Base-by-base conservation (phyloP, 2,888 invertebrate species). In the Hydrotaea cyrtoneurina region DNA sequence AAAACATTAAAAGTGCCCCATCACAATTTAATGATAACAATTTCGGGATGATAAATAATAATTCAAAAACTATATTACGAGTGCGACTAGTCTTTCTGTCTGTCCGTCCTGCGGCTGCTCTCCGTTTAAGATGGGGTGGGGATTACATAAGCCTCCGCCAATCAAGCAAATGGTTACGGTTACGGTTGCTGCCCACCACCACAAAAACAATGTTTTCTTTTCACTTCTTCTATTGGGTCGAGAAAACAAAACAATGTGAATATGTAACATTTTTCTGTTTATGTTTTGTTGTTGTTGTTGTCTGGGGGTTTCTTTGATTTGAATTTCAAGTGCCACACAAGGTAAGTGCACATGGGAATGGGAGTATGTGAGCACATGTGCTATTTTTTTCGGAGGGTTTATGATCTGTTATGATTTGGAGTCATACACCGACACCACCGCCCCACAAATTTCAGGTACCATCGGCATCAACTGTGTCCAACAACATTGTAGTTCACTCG, bases 21-120 rank as follows among this genome's bases (percentile, higher is more conserved):
- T 69, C 21, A 46, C 21, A 69, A 46, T 69, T 19, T 69, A 69
- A 69, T 69, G 69, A 69, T 69, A 39, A 69, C 21, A 43, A 69
- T 69, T 59, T 69, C 43, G 69, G 69, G 43, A 69, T 69, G 23
- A 69, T 69, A 69, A 69, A 69, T 69, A 46, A 46, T 69, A 69
- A 69, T 7, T 21, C 46, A 69, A 69, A 69, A 69, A 69, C 46
- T 69, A 46, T 69, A 69, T 69, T 69, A 69, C 69, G 46, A 69
- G 21, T 36, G 11, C 15, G 43, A 13, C 21, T 46, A 62, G 39
- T 39, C 39, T 46, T 13, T 46, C 21, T 46, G 19, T 2, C 36
- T 17, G 36, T 36, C 10, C 15, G 31, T 31, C 31, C 7, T 26
- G 59, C 31, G 7, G n/a, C n/a, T n/a, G n/a, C n/a, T 23, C 26